A percentile compares a stretch with the other conserved stretches of the same genome.
phyloP scores from a whole-genome alignment of 2,888 invertebrate species.

The Scaeva pyrastri region DNA sequence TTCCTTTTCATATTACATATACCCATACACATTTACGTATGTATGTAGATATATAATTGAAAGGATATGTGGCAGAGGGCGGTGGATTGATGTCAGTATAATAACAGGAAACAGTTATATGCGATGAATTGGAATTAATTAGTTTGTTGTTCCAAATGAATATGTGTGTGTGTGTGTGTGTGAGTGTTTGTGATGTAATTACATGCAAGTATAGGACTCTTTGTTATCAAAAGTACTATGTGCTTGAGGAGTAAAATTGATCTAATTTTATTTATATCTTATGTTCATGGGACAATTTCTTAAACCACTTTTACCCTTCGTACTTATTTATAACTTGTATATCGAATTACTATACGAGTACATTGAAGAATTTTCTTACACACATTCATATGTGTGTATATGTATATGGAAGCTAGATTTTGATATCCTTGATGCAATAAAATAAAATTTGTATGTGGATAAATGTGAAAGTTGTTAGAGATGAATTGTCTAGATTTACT shows the following conservation, averaged over 20 bases:
- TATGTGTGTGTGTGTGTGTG: not conserved
- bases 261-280: conserved; percentile 11
- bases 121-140: conserved; percentile 73
- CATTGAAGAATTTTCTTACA: too few relatives aligned
- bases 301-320: not conserved
- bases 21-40: not conserved
- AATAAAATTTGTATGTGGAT: too few relatives aligned
- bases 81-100: conserved; percentile 42
- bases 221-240: not conserved
- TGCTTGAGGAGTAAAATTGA: conserved; percentile 16
- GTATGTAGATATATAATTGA: not conserved
- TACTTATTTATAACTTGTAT: too few relatives aligned
- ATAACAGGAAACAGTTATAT: conserved; percentile 64
- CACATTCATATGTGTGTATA: too few relatives aligned
- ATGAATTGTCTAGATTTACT: too few relatives aligned
- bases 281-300: not conserved
- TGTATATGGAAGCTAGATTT: too few relatives aligned
- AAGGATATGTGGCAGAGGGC: conserved; percentile 13
- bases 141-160: conserved; percentile 58
- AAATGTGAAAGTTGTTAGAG: too few relatives aligned
- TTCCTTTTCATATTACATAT: conserved; percentile 18
- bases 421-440: too few relatives aligned
- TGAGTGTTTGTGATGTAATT: not conserved
- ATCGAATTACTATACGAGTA: too few relatives aligned
- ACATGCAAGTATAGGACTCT: conserved; percentile 2